Base-by-base conservation (phyloP, 2,888 invertebrate genomes). In the Steinernema hermaphroditum region DNA sequence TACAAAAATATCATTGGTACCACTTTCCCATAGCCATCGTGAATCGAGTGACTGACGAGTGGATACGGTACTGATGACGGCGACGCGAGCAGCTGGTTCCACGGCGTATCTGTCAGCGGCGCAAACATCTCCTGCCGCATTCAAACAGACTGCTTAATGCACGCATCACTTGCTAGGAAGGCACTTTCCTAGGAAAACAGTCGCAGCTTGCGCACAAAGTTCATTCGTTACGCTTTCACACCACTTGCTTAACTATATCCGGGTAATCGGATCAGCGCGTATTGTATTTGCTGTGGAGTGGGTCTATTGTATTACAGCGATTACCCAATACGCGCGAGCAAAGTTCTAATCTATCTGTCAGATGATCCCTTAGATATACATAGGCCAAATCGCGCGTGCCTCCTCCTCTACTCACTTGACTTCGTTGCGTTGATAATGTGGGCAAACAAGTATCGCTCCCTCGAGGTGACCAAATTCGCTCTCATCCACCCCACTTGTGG, bases 381-480 rank as follows among this genome's bases (percentile, higher is more conserved):
- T 27, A 16, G 62, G 29, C 29, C 32, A 62, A 32, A 62, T 62
- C 62, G 62, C 62, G 54, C 54, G 62, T 32, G 62, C 27, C 32
- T 32, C 37, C 29, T 62, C 34, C 62, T 32, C 19, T 24, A 12
- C 62, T 29, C 62, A 62, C 62, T 62, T 32, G 62, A 62, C 62
- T 62, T 62, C 32, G 62, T 62, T 62, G 62, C 62, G 62, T 62
- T 62, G 62, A 62, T 62, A 62, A 62, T 62, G 62, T 62, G 62
- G 62, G 62, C 62, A 62, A 62, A 62, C 62, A 62, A 62, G 62
- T 27, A 27, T 27, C 29, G 54, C 62, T 62, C 62, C 62, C 62
- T 62, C 62, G 62, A 62, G 62, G 62, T 62, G 62, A 24, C 62
- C 54, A 54, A 54, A 54, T 54, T 54, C 54, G 54, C 54, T 27